These are phyloP conservation scores for Ips typographus DNA, from an alignment of 1,140 invertebrate species.

Conservation along the genomic window DNA sequence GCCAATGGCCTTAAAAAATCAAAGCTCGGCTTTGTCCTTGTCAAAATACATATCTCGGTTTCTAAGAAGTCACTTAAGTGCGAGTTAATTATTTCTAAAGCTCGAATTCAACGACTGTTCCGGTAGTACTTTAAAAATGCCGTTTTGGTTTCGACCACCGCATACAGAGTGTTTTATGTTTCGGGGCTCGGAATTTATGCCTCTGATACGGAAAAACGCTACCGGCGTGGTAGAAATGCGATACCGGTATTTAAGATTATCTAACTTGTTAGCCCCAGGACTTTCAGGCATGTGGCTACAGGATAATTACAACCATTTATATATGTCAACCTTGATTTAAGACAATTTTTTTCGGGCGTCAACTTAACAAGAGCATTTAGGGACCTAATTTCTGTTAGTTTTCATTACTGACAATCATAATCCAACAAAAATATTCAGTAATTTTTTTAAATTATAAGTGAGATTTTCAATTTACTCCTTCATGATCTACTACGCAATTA, in stretches of 20 bases:
- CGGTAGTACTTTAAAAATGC: slow-evolving; percentile 19
- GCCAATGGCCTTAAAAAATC: too few relatives aligned
- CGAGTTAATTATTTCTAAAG: slow-evolving; percentile 11
- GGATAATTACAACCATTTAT: slow-evolving; percentile 11
- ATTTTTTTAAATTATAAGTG: too few relatives aligned
- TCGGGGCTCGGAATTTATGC: slow-evolving; percentile 5
- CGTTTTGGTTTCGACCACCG: slow-evolving; percentile 12
- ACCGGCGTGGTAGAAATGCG: slow-evolving; percentile 16
- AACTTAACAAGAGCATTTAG: too few relatives aligned
- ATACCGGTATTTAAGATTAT: slow-evolving; percentile 18
- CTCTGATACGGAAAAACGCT: slow-evolving; percentile 14
- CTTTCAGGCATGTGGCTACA: slow-evolving; percentile 4
- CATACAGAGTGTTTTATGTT: slow-evolving; percentile 8
- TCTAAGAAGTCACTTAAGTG: slow-evolving; percentile 18
- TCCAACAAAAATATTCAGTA: too few relatives aligned
- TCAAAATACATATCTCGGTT: neutral
- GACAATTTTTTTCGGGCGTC: neutral
- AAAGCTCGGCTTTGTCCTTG: too few relatives aligned
- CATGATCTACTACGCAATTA: too few relatives aligned
- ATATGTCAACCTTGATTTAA: neutral
- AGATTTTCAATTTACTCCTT: too few relatives aligned
- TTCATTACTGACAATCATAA: too few relatives aligned
- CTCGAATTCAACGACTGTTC: slow-evolving; percentile 11
- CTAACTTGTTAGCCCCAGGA: slow-evolving; percentile 6
- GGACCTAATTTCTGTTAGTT: too few relatives aligned